Evolutionary conservation across 1,140 invertebrate genomes (phyloP).

Genomic region (Drosophila kurseongensis): DNA sequence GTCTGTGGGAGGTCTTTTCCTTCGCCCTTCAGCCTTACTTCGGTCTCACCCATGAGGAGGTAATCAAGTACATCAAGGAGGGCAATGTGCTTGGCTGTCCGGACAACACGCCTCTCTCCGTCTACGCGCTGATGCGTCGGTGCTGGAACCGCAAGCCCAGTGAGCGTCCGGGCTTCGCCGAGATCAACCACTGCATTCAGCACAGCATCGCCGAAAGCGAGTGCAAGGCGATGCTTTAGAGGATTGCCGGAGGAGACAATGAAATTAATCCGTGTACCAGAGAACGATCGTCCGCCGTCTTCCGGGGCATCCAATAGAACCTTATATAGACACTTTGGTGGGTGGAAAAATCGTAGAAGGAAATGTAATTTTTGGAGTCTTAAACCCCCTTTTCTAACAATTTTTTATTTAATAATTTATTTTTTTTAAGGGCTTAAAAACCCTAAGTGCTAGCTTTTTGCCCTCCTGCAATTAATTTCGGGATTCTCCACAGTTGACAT

Average conservation of each 20-base stretch:
- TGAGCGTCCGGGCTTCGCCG: conserved; percentile 92
- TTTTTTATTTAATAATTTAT: neutral
- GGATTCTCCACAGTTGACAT: neutral
- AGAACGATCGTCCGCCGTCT: conserved; percentile 66
- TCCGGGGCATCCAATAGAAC: conserved; percentile 52
- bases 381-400: neutral
- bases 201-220: conserved; percentile 81
- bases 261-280: conserved; percentile 21
- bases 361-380: neutral
- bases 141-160: conserved; percentile 96
- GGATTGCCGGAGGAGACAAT: neutral
- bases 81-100: conserved; percentile 94
- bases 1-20: conserved; percentile 97
- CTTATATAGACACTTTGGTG: conserved; percentile 5
- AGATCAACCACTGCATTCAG: conserved; percentile 83
- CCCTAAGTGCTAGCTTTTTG: neutral
- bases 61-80: conserved; percentile 96
- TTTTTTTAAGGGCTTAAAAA: too few species aligned
- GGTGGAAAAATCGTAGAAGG: neutral
- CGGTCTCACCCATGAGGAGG: conserved; percentile 97
- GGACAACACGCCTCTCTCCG: conserved; percentile 94
- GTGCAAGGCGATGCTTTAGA: conserved; percentile 78
- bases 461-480: neutral
- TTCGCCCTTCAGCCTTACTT: conserved; percentile 97
- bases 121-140: conserved; percentile 97